A percentile compares a stretch with the other conserved stretches of the same genome.
Conservation (phyloP, 2,888 invertebrate genomes). For the Euclidia mi region DNA sequence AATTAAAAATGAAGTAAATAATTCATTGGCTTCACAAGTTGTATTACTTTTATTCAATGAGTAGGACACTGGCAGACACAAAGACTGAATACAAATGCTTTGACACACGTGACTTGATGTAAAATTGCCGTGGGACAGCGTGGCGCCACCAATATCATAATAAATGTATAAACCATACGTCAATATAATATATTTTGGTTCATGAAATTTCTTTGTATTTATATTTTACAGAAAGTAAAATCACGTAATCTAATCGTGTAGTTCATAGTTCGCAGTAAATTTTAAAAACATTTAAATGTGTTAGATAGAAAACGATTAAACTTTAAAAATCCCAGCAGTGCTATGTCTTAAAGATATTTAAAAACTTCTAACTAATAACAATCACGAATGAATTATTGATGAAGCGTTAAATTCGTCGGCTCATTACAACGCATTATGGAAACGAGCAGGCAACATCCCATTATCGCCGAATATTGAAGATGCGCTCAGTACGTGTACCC, state of each 20-base stretch:
- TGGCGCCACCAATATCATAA: slow-evolving; percentile 73
- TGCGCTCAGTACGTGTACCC: slow-evolving; percentile 37
- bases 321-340: slow-evolving; percentile 12
- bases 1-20: slow-evolving; percentile 77
- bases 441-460: slow-evolving; percentile 70
- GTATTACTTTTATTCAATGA: slow-evolving; percentile 76
- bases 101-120: slow-evolving; percentile 65
- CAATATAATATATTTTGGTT: too few relatives aligned
- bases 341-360: slow-evolving; percentile 16
- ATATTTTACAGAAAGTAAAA: background rate
- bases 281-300: slow-evolving; percentile 1
- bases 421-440: slow-evolving; percentile 75
- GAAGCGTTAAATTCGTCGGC: slow-evolving; percentile 71
- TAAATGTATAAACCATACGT: slow-evolving; percentile 37
- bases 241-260: background rate
- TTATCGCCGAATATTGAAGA: slow-evolving; percentile 72
- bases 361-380: slow-evolving; percentile 63
- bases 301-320: slow-evolving; percentile 13
- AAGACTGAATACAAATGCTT: slow-evolving; percentile 77
- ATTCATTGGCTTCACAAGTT: slow-evolving; percentile 70
- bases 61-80: slow-evolving; percentile 65
- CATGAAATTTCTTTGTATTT: too few relatives aligned
- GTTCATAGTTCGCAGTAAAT: background rate
- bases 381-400: slow-evolving; percentile 76
- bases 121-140: slow-evolving; percentile 67